Evolutionary conservation across 1,140 invertebrate species (phyloP).

Genomic region (Magallana gigas): DNA sequence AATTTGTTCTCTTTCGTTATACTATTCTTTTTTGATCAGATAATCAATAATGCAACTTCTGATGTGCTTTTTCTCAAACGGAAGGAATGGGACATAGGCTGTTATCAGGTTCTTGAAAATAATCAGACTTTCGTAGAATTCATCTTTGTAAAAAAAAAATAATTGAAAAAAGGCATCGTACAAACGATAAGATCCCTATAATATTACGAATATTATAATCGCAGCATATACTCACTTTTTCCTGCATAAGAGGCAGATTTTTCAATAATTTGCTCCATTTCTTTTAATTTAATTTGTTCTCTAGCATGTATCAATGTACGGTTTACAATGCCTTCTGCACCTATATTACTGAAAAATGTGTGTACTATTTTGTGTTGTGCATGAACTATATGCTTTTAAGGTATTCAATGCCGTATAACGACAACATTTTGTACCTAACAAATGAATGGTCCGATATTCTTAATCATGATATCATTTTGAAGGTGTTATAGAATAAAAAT

Average conservation of each 20-base stretch:
- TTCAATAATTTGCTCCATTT: constrained; percentile 61
- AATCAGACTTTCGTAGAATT: constrained; percentile 80
- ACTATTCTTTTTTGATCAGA: constrained; percentile 66
- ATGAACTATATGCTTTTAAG: too few relatives aligned
- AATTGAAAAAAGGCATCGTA: not conserved
- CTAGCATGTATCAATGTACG: constrained; percentile 50
- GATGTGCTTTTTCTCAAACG: constrained; percentile 92
- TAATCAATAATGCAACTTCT: constrained; percentile 84
- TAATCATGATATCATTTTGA: too few relatives aligned
- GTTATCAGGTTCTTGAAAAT: constrained; percentile 93
- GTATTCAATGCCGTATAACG: too few relatives aligned
- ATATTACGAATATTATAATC: too few relatives aligned
- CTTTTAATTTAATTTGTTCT: constrained; percentile 60
- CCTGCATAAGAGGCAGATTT: constrained; percentile 60
- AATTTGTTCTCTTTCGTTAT: constrained; percentile 29
- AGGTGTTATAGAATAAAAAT: too few relatives aligned
- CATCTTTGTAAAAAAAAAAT: constrained; percentile 55
- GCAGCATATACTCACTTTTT: constrained; percentile 40
- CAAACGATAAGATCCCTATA: too few relatives aligned
- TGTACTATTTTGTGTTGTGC: too few relatives aligned
- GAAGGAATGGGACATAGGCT: constrained; percentile 95
- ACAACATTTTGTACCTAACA: too few relatives aligned
- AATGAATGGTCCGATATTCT: too few relatives aligned
- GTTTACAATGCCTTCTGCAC: constrained; percentile 59
- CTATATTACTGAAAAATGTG: constrained; percentile 62